These are phyloP conservation scores for Saccostrea glomerata DNA, from an alignment of 1,140 invertebrate genomes.

Conservation along the genomic window DNA sequence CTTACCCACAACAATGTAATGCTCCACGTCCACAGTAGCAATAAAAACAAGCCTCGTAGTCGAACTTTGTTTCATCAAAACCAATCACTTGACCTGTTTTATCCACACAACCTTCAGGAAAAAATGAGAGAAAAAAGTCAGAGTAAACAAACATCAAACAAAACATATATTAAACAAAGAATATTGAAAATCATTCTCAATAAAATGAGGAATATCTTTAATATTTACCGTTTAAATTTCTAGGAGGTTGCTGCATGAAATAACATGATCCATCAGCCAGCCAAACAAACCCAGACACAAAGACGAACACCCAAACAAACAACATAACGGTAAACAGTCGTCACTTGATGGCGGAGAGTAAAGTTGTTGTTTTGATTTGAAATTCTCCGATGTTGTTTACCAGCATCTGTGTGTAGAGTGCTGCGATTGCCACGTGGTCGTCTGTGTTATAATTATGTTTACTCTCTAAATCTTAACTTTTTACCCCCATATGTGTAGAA, in stretches of 20 bases:
- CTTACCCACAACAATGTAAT: neutral
- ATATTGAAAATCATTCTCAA: neutral
- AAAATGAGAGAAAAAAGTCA: neutral
- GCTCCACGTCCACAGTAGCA: neutral
- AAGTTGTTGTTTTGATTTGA: neutral
- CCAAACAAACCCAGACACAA: slow-evolving; percentile 5
- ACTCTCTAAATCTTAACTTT: too few relatives aligned
- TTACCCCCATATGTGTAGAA: too few relatives aligned
- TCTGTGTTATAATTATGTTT: neutral
- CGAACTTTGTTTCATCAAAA: neutral
- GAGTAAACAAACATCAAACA: too few relatives aligned
- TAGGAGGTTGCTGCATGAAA: neutral
- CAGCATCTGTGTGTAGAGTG: neutral
- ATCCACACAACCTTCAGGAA: neutral
- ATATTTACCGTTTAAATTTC: neutral
- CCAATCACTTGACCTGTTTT: neutral
- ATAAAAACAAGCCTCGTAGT: neutral
- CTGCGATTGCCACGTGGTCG: neutral
- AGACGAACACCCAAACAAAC: neutral
- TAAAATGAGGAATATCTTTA: neutral
- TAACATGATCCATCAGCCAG: slow-evolving; percentile 14
- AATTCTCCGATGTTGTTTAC: neutral
- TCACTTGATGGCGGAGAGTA: neutral
- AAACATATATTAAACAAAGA: too few relatives aligned
- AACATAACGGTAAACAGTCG: neutral